Evolutionary conservation across 2,113 vertebrate genomes (phyloP).

Genomic region (Phalacrocorax aristotelis): DNA sequence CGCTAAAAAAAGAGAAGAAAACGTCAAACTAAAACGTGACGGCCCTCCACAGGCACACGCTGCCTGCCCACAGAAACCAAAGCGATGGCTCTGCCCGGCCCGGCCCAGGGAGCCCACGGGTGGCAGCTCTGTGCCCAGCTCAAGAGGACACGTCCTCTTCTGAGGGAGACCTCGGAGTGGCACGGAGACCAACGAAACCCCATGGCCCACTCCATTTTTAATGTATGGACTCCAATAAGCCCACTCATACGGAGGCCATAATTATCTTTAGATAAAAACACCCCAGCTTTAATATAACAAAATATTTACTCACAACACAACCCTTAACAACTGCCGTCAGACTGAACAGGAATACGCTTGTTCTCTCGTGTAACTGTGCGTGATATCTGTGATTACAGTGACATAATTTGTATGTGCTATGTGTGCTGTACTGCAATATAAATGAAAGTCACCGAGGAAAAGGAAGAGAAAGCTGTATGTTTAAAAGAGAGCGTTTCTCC

Average conservation of each 20-base stretch:
- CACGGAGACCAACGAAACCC: fast-evolving
- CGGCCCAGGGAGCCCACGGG: neutral
- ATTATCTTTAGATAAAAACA: neutral
- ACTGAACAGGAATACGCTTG: neutral
- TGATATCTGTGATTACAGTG: neutral
- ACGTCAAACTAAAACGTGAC: too few relatives aligned
- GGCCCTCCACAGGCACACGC: too few relatives aligned
- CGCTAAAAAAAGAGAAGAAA: neutral
- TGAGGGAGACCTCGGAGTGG: neutral
- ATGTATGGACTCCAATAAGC: neutral
- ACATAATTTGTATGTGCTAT: fast-evolving
- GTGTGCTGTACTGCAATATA: too few relatives aligned
- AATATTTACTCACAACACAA: neutral
- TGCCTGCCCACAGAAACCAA: too few relatives aligned
- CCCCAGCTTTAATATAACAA: neutral
- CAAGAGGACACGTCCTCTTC: neutral
- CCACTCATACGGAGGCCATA: too few relatives aligned
- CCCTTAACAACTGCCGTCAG: neutral
- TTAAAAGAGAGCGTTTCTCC: neutral
- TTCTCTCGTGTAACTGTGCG: too few relatives aligned
- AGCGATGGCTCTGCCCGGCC: neutral
- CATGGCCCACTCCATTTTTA: neutral
- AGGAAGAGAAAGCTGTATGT: neutral
- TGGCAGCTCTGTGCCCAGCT: neutral
- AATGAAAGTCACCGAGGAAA: neutral